Conservation (phyloP, 2,888 invertebrate genomes). For the Stenichneumon culpator region DNA sequence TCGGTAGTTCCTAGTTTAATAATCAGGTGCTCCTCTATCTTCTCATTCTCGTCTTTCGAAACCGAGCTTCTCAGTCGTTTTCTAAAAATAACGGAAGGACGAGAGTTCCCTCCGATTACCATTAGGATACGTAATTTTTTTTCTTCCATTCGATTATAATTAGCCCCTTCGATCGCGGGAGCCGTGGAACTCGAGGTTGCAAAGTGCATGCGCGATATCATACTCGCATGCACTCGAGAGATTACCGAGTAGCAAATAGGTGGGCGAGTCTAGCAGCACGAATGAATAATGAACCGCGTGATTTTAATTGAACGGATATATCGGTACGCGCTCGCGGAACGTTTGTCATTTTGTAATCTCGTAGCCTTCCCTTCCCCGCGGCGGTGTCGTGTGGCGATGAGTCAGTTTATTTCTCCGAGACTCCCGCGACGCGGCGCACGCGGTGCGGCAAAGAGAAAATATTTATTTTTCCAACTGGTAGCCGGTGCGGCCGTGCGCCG, state of each 20-base stretch:
- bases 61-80: slow-evolving; percentile 3
- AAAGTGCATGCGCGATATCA: slow-evolving; percentile 36
- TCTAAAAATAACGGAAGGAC: slow-evolving; percentile 26
- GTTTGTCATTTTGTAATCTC: slow-evolving; percentile 53
- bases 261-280: slow-evolving; percentile 69
- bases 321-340: slow-evolving; percentile 41
- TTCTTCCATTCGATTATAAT: slow-evolving; percentile 41
- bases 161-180: slow-evolving; percentile 4
- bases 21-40: too few species aligned
- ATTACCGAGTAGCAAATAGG: slow-evolving; percentile 65
- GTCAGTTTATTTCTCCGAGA: slow-evolving; percentile 41
- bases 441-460: slow-evolving; percentile 7
- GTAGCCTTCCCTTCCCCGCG: slow-evolving; percentile 2
- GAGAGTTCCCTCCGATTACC: slow-evolving; percentile 21
- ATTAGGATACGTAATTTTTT: slow-evolving; percentile 33
- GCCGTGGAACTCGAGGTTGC: slow-evolving; percentile 4
- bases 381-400: slow-evolving; percentile 29
- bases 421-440: neutral
- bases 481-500: neutral
- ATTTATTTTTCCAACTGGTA: slow-evolving; percentile 26
- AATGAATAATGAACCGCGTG: slow-evolving; percentile 68
- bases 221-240: slow-evolving; percentile 25
- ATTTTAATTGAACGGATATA: slow-evolving; percentile 68
- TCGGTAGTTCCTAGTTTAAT: too few species aligned
- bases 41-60: too few species aligned